Evolutionary conservation across 2,888 invertebrate species (phyloP).

Genomic region (Dolichomitus sp.): DNA sequence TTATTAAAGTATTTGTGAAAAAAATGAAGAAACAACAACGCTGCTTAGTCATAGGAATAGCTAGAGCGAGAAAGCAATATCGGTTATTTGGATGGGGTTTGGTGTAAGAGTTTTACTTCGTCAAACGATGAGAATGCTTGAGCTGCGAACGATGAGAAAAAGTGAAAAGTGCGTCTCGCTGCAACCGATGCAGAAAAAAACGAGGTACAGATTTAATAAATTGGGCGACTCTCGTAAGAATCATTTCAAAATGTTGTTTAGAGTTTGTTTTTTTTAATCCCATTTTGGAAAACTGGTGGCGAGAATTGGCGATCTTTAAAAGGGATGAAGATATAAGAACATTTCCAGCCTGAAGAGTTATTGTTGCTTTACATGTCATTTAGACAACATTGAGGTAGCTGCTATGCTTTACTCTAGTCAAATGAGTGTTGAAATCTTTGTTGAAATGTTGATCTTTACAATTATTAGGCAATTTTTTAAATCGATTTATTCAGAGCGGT

Average conservation of each 20-base stretch:
- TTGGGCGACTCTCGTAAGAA: not conserved
- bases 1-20: conserved; percentile 70
- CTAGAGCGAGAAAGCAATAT: conserved; percentile 59
- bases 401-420: no score
- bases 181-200: conserved; percentile 39
- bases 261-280: not conserved
- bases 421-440: no score
- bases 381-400: not conserved
- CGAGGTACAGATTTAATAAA: not conserved
- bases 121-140: conserved; percentile 13
- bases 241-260: not conserved
- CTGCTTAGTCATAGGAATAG: conserved; percentile 59
- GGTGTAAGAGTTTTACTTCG: conserved; percentile 15
- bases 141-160: conserved; percentile 14
- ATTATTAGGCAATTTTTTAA: no score
- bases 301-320: not conserved
- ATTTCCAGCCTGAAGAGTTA: not conserved
- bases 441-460: no score
- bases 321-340: not conserved
- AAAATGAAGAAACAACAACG: conserved; percentile 31
- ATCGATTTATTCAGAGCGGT: no score
- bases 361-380: not conserved
- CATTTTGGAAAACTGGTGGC: not conserved
- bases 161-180: conserved; percentile 11
- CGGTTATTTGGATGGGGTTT: conserved; percentile 51